phyloP scores from a whole-genome alignment of 2,113 vertebrate genomes.

The Poeciliopsis prolifica region DNA sequence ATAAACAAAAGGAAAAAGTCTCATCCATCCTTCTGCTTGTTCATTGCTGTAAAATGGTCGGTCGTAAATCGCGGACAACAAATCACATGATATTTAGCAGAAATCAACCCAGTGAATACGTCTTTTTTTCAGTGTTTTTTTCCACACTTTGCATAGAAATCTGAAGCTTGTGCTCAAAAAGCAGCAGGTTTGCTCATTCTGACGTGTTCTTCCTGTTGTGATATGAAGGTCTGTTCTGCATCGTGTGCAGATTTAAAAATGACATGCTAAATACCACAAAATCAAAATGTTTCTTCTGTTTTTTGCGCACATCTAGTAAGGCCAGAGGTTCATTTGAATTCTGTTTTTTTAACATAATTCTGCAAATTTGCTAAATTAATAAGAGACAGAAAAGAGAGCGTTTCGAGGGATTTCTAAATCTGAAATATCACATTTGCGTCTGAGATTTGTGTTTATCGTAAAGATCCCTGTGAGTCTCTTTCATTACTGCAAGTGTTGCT shows the following conservation, averaged over 20 bases:
- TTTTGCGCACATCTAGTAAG: too few species aligned
- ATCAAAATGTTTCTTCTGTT: not conserved
- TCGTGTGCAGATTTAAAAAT: not conserved
- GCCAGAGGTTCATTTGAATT: too few species aligned
- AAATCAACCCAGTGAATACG: not conserved
- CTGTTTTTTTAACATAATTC: not conserved
- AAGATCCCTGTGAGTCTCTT: conserved; percentile 12
- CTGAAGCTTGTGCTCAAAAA: not conserved
- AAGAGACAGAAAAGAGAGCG: not conserved
- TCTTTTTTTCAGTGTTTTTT: not conserved
- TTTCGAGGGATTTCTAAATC: not conserved
- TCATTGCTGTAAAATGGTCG: not conserved
- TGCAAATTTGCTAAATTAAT: not conserved
- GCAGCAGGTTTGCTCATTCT: not conserved
- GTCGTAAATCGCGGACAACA: not conserved
- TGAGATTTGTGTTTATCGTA: conserved; percentile 7
- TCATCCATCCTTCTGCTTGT: not conserved
- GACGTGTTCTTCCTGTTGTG: not conserved
- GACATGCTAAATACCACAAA: not conserved
- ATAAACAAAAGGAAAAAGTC: not conserved
- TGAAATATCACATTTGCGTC: conserved; percentile 18
- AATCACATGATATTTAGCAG: not conserved
- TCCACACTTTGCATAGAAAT: not conserved
- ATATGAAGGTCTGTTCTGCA: not conserved
- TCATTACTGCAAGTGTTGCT: conserved; percentile 26